Evolutionary conservation across 2,888 invertebrate species (phyloP).

Genomic region (Dicycla oo): DNA sequence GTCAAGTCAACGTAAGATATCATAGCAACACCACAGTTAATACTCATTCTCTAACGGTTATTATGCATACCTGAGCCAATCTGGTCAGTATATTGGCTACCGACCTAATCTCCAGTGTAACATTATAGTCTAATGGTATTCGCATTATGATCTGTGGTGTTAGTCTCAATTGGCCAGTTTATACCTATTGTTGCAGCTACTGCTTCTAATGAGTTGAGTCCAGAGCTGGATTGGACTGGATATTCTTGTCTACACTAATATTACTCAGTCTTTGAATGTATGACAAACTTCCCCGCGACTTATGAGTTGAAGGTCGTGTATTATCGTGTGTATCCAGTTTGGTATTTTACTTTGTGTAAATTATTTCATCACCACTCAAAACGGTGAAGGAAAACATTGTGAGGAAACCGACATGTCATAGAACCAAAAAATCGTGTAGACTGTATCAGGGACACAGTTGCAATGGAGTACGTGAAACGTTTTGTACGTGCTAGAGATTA

Average conservation of each 20-base stretch:
- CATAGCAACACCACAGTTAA: neutral
- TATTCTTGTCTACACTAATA: neutral
- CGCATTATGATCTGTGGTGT: constrained; percentile 2
- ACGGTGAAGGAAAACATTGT: no score
- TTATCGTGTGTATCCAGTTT: no score
- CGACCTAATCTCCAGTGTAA: constrained; percentile 22
- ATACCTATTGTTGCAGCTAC: neutral
- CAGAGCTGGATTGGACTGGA: neutral
- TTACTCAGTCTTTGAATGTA: neutral
- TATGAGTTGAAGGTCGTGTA: no score
- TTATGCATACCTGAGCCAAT: constrained; percentile 6
- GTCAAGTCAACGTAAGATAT: neutral
- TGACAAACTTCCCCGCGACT: no score
- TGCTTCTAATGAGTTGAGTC: neutral
- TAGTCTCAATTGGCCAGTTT: neutral
- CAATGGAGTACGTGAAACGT: no score
- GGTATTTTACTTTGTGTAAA: no score
- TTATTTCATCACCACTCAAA: no score
- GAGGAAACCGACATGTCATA: no score
- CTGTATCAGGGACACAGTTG: no score
- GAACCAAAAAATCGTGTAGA: no score
- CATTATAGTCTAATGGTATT: constrained; percentile 21
- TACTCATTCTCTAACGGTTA: neutral
- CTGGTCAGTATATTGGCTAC: neutral
- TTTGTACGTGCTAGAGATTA: no score